These are phyloP conservation scores for Lepidocyrtoides sp. DNA, from an alignment of 2,888 invertebrate genomes.

Conservation along the genomic window DNA sequence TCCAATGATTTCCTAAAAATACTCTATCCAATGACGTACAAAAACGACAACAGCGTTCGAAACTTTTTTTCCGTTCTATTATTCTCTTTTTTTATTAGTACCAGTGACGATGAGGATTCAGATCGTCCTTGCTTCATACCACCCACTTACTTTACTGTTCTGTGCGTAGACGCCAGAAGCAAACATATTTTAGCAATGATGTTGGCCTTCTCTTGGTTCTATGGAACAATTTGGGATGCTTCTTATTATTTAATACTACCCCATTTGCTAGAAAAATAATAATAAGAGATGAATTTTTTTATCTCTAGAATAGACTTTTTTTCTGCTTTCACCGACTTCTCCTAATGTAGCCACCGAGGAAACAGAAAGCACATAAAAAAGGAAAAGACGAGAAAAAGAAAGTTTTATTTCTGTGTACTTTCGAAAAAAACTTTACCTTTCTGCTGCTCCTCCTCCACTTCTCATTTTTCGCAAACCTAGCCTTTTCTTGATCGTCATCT, in stretches of 20 bases:
- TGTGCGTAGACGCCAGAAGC: neutral
- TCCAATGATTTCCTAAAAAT: too few species aligned
- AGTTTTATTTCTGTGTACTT: slow-evolving; percentile 13
- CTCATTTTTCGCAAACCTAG: slow-evolving; percentile 40
- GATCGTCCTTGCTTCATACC: too few species aligned
- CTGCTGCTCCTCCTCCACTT: neutral
- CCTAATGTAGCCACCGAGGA: neutral
- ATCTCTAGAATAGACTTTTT: neutral
- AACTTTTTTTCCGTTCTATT: neutral
- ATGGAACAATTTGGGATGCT: neutral
- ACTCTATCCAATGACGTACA: too few species aligned
- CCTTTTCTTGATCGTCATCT: slow-evolving; percentile 24
- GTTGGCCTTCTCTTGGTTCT: neutral
- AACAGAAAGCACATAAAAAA: slow-evolving; percentile 18
- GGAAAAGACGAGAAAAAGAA: neutral
- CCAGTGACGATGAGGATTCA: neutral
- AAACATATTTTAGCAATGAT: neutral
- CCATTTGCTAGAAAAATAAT: neutral
- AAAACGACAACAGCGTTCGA: too few species aligned
- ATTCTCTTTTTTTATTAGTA: neutral
- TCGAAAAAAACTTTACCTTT: slow-evolving; percentile 31
- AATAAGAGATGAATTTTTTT: neutral
- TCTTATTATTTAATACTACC: neutral
- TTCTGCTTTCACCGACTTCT: neutral
- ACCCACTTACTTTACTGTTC: too few species aligned